phyloP scores from a whole-genome alignment of 2,888 invertebrate species.

The Thymelicus sylvestris region DNA sequence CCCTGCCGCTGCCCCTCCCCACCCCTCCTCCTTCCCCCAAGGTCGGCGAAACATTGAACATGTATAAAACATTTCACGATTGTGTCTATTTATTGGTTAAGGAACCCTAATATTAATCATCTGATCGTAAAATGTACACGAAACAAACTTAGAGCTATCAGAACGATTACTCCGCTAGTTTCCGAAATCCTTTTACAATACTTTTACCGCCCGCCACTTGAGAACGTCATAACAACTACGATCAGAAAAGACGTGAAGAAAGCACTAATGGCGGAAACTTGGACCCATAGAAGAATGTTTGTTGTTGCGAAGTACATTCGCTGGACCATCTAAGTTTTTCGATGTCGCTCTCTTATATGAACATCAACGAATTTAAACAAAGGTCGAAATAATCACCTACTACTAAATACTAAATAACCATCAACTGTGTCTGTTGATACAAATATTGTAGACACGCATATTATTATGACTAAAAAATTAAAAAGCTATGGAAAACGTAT shows the following conservation, averaged over 20 bases:
- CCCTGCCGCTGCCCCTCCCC: no score
- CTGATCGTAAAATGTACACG: not conserved
- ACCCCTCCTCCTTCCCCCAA: no score
- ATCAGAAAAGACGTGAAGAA: slow-evolving; percentile 53
- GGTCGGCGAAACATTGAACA: no score
- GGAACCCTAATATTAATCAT: not conserved
- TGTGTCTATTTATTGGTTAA: not conserved
- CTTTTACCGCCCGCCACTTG: not conserved
- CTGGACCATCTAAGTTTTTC: slow-evolving; percentile 33
- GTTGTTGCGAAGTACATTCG: slow-evolving; percentile 46
- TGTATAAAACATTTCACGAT: no score
- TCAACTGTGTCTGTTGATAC: no score
- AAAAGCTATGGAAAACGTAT: no score
- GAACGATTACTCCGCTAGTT: not conserved
- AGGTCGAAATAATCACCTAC: no score
- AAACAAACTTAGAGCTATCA: not conserved
- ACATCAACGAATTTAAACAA: no score
- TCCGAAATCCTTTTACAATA: slow-evolving; percentile 9
- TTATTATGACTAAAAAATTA: no score
- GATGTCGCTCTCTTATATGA: not conserved
- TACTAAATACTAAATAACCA: no score
- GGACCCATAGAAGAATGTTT: not conserved
- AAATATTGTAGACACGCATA: no score
- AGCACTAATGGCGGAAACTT: slow-evolving; percentile 55
- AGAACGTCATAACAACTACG: slow-evolving; percentile 45